phyloP scores from a whole-genome alignment of 53 echinoderm and acorn worm genomes.

The Luidia sarsii region DNA sequence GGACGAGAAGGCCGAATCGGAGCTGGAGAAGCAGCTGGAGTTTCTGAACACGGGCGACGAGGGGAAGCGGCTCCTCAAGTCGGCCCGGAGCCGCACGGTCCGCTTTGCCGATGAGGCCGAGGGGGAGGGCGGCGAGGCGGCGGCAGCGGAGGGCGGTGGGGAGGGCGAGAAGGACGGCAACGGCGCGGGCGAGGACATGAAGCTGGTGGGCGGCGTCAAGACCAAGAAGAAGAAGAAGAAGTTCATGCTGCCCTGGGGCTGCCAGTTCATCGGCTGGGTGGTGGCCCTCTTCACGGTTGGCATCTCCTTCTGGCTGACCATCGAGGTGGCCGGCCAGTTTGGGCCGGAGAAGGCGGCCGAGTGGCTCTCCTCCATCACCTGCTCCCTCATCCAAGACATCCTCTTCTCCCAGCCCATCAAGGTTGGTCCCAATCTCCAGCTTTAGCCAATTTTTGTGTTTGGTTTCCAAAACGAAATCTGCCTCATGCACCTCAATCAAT shows the following conservation, averaged over 20 bases:
- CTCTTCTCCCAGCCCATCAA: slow-evolving; percentile 84
- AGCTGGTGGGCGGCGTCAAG: slow-evolving; percentile 66
- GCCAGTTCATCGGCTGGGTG: slow-evolving; percentile 66
- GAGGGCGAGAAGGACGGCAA: slow-evolving; percentile 21
- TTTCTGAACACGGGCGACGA: slow-evolving; percentile 72
- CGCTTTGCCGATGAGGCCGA: slow-evolving; percentile 33
- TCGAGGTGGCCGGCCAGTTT: slow-evolving; percentile 79
- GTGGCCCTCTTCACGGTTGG: slow-evolving; percentile 64
- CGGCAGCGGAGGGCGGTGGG: neutral
- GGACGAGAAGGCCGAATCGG: slow-evolving; percentile 72
- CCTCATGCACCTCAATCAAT: too few species aligned
- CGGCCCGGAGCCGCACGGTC: slow-evolving; percentile 56
- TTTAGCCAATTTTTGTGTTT: too few species aligned
- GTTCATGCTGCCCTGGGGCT: slow-evolving; percentile 78
- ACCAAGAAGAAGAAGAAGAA: slow-evolving; percentile 69
- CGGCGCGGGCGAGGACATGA: slow-evolving; percentile 49
- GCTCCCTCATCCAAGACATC: slow-evolving; percentile 77
- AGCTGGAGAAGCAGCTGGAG: slow-evolving; percentile 75
- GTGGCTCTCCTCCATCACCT: slow-evolving; percentile 75
- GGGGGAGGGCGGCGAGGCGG: neutral
- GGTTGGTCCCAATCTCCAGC: too few species aligned
- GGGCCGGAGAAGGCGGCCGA: slow-evolving; percentile 78
- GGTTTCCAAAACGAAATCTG: too few species aligned
- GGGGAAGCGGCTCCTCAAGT: slow-evolving; percentile 53
- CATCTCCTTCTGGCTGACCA: slow-evolving; percentile 72